These are phyloP conservation scores for Dioctria linearis DNA, from an alignment of 2,888 invertebrate genomes.

Conservation along the genomic window DNA sequence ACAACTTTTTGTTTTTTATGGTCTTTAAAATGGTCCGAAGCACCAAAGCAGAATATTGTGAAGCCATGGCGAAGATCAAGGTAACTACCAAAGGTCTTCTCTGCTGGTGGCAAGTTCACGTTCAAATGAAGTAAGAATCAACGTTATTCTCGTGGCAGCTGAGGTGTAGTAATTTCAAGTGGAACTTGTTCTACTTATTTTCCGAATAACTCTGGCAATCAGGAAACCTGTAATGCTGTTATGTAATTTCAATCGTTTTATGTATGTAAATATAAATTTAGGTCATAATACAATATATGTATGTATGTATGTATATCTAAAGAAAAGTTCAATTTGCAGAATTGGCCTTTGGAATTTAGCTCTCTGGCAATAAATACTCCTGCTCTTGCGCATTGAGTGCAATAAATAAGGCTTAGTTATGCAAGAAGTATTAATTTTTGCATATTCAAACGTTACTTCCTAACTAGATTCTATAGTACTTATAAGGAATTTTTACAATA, in stretches of 20 bases:
- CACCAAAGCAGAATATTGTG: neutral
- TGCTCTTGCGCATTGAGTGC: too few species aligned
- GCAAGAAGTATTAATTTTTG: too few species aligned
- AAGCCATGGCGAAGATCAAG: conserved; percentile 35
- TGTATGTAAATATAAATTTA: neutral
- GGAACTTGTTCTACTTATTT: conserved; percentile 31
- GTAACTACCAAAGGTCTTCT: conserved; percentile 25
- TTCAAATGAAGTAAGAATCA: conserved; percentile 37
- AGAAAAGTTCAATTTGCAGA: too few species aligned
- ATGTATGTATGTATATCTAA: neutral
- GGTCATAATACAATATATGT: neutral
- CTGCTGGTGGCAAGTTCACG: conserved; percentile 37
- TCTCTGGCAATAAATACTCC: too few species aligned
- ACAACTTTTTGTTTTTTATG: neutral
- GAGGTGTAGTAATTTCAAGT: conserved; percentile 16
- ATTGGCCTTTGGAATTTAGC: too few species aligned
- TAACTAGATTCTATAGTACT: too few species aligned
- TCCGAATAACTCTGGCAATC: conserved; percentile 17
- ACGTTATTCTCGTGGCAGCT: neutral
- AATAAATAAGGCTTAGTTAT: too few species aligned
- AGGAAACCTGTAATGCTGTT: conserved; percentile 43
- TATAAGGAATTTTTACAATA: too few species aligned
- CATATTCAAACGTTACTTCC: too few species aligned
- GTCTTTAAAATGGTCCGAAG: neutral
- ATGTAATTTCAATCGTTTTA: conserved; percentile 32